Evolutionary conservation across 1,140 invertebrate genomes (phyloP).

Genomic region (Drosophila ohnishii): DNA sequence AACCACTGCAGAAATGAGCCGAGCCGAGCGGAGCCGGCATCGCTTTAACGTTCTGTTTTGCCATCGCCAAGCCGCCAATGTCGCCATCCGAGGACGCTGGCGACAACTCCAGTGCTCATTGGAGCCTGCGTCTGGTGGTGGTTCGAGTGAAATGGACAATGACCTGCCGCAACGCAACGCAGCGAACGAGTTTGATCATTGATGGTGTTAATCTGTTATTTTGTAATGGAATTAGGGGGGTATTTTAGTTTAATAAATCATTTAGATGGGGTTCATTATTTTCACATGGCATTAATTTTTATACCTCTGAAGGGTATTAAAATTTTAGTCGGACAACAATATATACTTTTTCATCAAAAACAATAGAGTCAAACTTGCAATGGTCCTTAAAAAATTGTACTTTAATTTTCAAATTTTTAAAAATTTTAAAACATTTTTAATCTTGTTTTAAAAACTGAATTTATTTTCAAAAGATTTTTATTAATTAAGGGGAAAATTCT

Average conservation of each 20-base stretch:
- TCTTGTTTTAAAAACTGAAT: background rate
- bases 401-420: too few relatives aligned
- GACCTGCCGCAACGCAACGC: conserved; percentile 32
- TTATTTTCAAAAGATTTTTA: background rate
- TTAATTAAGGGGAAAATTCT: too few relatives aligned
- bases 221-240: conserved; percentile 11
- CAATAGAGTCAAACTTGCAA: too few relatives aligned
- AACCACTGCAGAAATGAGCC: conserved; percentile 34
- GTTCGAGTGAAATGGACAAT: conserved; percentile 32
- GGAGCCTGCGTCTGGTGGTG: conserved; percentile 7
- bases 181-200: conserved; percentile 25
- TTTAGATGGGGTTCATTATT: background rate
- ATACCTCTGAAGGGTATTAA: background rate
- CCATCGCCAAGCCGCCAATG: conserved; percentile 28
- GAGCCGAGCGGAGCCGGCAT: conserved; percentile 14
- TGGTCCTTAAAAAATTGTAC: too few relatives aligned
- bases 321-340: background rate
- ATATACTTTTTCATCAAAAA: too few relatives aligned
- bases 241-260: conserved; percentile 5
- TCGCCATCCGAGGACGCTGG: conserved; percentile 24
- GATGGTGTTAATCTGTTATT: conserved; percentile 18
- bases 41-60: conserved; percentile 32
- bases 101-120: conserved; percentile 34
- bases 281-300: background rate
- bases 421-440: background rate